Conservation (phyloP, 1,140 invertebrate species). For the Brachionus angularis region DNA sequence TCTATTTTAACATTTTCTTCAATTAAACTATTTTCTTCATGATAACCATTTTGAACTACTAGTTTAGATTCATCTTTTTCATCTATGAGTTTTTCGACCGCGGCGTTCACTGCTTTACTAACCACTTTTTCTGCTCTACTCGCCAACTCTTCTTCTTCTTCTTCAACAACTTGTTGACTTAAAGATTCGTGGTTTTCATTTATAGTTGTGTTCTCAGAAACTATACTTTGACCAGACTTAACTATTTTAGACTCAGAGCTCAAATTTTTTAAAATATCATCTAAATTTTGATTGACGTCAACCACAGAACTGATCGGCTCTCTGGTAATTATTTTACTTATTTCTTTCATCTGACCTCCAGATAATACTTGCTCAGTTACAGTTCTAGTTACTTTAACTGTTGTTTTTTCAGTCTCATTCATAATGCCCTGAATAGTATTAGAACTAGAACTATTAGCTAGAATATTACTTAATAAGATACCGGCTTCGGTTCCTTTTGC, state of each 20-base stretch:
- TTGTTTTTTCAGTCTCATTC: conserved; percentile 41
- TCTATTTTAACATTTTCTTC: conserved; percentile 16
- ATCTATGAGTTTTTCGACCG: conserved; percentile 26
- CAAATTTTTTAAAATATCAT: conserved; percentile 1
- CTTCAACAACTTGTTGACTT: background rate
- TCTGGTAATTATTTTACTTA: background rate
- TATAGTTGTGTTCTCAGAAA: background rate
- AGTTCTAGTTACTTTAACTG: conserved; percentile 27
- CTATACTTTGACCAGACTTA: background rate
- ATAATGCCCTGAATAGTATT: conserved; percentile 30
- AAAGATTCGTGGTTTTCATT: background rate
- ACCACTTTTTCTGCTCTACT: conserved; percentile 32
- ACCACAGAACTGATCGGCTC: background rate
- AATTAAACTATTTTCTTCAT: background rate
- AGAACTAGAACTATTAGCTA: background rate
- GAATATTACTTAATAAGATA: conserved; percentile 12
- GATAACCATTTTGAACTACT: background rate
- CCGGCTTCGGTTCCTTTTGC: conserved; percentile 35
- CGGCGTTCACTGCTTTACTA: background rate
- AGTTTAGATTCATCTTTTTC: background rate
- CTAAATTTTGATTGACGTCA: background rate
- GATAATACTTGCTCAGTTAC: conserved; percentile 25
- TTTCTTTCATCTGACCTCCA: conserved; percentile 24
- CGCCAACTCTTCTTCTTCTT: background rate
- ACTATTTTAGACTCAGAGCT: background rate